phyloP scores from a whole-genome alignment of 2,888 invertebrate species.

The Elmis aenea region DNA sequence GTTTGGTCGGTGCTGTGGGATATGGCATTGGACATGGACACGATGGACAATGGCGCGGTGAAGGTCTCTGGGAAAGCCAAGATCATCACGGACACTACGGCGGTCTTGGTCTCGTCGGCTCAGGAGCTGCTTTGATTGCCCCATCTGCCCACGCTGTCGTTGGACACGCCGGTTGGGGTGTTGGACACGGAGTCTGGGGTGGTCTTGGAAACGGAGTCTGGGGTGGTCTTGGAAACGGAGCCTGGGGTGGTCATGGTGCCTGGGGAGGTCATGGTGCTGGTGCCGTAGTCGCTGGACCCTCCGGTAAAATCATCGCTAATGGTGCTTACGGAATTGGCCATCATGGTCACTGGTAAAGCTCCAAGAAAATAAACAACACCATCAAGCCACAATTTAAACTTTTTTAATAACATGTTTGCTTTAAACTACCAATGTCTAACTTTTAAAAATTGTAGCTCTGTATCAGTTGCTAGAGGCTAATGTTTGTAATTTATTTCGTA shows the following conservation, averaged over 20 bases:
- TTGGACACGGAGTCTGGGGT: slow-evolving; percentile 10
- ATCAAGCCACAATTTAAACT: neutral
- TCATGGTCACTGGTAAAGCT: slow-evolving; percentile 26
- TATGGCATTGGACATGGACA: slow-evolving; percentile 13
- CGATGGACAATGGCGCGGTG: slow-evolving; percentile 18
- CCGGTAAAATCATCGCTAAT: slow-evolving; percentile 32
- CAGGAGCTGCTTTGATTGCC: slow-evolving; percentile 7
- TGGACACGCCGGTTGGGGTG: slow-evolving; percentile 18
- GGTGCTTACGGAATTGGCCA: slow-evolving; percentile 31
- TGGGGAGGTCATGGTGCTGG: slow-evolving; percentile 12
- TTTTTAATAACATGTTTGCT: neutral
- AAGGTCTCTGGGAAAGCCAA: slow-evolving; percentile 18
- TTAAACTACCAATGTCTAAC: too few species aligned
- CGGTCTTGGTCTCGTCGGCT: slow-evolving; percentile 16
- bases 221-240: slow-evolving; percentile 11
- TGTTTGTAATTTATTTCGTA: too few species aligned
- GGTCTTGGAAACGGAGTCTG: slow-evolving; percentile 13
- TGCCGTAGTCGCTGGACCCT: slow-evolving; percentile 32
- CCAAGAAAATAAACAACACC: neutral
- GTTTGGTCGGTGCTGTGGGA: slow-evolving; percentile 7
- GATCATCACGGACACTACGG: slow-evolving; percentile 17
- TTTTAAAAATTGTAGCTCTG: too few species aligned
- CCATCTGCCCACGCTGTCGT: slow-evolving; percentile 12
- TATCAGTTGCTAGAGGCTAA: too few species aligned
- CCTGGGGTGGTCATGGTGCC: slow-evolving; percentile 9